Conservation (phyloP, 2,888 invertebrate species). For the Gnatocerus cornutus region DNA sequence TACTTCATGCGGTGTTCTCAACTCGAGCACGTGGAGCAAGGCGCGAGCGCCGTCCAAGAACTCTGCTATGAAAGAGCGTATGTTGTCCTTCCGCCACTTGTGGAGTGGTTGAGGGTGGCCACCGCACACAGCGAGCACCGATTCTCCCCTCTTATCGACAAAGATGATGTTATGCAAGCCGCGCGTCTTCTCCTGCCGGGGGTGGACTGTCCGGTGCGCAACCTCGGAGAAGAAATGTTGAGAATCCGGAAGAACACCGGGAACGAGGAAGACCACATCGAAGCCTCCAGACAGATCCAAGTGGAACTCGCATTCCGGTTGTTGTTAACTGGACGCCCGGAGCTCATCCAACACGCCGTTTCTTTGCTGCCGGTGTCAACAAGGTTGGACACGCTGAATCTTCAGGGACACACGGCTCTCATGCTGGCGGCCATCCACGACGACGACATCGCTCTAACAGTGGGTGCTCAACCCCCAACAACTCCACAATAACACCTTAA, state of each 20-base stretch:
- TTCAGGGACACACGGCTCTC: slow-evolving; percentile 85
- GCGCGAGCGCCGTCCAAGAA: slow-evolving; percentile 71
- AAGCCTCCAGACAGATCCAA: slow-evolving; percentile 68
- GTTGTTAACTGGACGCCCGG: slow-evolving; percentile 85
- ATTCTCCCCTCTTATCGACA: slow-evolving; percentile 81
- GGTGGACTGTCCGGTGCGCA: slow-evolving; percentile 90
- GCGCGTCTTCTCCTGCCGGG: slow-evolving; percentile 89
- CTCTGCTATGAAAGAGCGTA: slow-evolving; percentile 91
- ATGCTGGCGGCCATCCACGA: slow-evolving; percentile 89
- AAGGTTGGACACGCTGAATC: slow-evolving; percentile 84
- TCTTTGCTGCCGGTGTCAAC: slow-evolving; percentile 82
- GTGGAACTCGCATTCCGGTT: slow-evolving; percentile 87
- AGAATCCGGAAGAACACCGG: slow-evolving; percentile 68
- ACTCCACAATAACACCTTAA: neutral
- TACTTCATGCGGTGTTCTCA: slow-evolving; percentile 95
- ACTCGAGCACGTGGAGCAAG: slow-evolving; percentile 72
- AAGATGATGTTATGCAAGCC: slow-evolving; percentile 92
- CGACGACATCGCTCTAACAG: slow-evolving; percentile 83
- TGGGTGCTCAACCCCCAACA: slow-evolving; percentile 61
- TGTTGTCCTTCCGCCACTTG: slow-evolving; percentile 89
- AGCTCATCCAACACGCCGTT: slow-evolving; percentile 85
- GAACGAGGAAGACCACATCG: slow-evolving; percentile 66
- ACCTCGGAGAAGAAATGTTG: slow-evolving; percentile 77
- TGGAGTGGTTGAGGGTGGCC: slow-evolving; percentile 92
- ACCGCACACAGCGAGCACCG: slow-evolving; percentile 88